Evolutionary conservation across 2,113 vertebrate genomes (phyloP), one percentile per base, ranked within the genome.

Genomic region (Centropus unirufus): DNA sequence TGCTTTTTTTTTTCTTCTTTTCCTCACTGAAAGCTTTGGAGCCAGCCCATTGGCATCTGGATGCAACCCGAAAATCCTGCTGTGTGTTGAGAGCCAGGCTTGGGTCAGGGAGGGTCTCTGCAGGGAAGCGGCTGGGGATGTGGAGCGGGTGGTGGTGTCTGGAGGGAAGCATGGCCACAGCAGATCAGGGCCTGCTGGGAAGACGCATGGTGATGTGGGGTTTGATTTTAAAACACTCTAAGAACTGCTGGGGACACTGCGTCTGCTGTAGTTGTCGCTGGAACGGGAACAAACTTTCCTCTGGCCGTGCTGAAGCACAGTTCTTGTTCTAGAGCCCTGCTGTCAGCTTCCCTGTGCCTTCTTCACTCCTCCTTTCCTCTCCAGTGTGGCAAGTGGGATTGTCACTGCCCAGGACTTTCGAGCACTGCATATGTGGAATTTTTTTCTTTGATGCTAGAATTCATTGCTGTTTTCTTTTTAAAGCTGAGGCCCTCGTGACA

Each of bases 51-150:
- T 40, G 30, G 63, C 24, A 49, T 61, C 68, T 83, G 83, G 30
- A 39, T 57, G 42, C n/a, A 42, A 70, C 34, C 59, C 52, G 44
- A 17, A 36, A 64, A 44, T n/a, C 26, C 46, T 51, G 15, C n/a
- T 52, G 52, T 94, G 58, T 26, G 55, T 57, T 47, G 70, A 22
- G 68, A 58, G 61, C 76, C 54, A 29, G 79, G 3, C 32, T 17
- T 69, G 42, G 27, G 78, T 70, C 52, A 44, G 75, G 59, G 82
- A 17, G 14, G 24, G 27, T 26, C 16, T 77, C 7, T 79, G 46
- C 23, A 58, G 64, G 42, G 73, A 12, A 0, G 0, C 19, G n/a
- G 57, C 63, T 68, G 0, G 23, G 11, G 34, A 68, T 21, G 49
- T 80, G 69, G 39, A 34, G n/a, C 63, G 75, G 57, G 23, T 34